Conservation (phyloP, 2,888 invertebrate species). For the Kuschelorhynchus macadamiae region DNA sequence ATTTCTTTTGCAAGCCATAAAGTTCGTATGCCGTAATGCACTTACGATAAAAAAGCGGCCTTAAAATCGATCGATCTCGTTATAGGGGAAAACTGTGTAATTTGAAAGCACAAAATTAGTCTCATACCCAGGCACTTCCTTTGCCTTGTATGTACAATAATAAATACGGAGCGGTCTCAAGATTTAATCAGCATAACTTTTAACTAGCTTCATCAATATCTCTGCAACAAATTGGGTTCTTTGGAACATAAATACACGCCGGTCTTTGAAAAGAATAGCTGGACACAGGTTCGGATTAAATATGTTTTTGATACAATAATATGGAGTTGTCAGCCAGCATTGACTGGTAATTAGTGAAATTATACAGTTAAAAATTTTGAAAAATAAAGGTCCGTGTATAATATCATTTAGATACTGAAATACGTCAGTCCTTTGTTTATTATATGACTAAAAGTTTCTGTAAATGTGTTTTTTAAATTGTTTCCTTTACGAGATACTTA, state of each 20-base stretch:
- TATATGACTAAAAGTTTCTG: no score
- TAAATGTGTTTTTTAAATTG: no score
- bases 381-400: no score
- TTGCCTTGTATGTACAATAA: slow-evolving; percentile 48
- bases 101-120: slow-evolving; percentile 47
- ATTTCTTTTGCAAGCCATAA: slow-evolving; percentile 17
- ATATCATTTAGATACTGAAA: no score
- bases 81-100: slow-evolving; percentile 41
- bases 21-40: slow-evolving; percentile 5
- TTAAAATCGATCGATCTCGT: slow-evolving; percentile 39
- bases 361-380: no score
- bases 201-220: slow-evolving; percentile 50
- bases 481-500: no score
- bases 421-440: no score
- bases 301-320: no score
- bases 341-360: no score
- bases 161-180: slow-evolving; percentile 44
- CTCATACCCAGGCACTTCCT: slow-evolving; percentile 37
- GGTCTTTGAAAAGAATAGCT: slow-evolving; percentile 30
- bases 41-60: slow-evolving; percentile 13
- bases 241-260: slow-evolving; percentile 41
- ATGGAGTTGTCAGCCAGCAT: no score
- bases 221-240: slow-evolving; percentile 47
- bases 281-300: slow-evolving; percentile 6
- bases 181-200: slow-evolving; percentile 51